These are phyloP conservation scores for Lineus longissimus DNA, from an alignment of 1,140 invertebrate genomes.

Conservation along the genomic window DNA sequence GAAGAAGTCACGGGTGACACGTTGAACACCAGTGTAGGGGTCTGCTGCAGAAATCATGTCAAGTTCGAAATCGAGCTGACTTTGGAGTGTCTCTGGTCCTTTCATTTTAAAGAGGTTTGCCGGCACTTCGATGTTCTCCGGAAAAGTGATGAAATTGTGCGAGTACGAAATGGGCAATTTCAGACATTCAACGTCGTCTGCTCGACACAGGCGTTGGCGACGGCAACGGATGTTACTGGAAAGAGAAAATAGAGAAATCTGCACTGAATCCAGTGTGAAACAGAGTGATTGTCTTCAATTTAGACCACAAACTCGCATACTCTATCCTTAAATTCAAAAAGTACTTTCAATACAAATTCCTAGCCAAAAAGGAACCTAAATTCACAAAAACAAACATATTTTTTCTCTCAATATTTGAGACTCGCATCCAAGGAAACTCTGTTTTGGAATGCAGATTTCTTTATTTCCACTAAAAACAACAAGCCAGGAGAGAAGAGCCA, in stretches of 20 bases:
- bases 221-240: slow-evolving; percentile 72
- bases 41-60: slow-evolving; percentile 56
- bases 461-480: too few species aligned
- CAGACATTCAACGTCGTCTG: slow-evolving; percentile 68
- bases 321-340: too few species aligned
- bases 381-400: background rate
- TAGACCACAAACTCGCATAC: too few species aligned
- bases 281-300: too few species aligned
- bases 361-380: background rate
- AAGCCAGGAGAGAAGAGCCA: too few species aligned
- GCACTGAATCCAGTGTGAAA: slow-evolving; percentile 76
- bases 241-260: slow-evolving; percentile 37
- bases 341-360: too few species aligned
- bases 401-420: too few species aligned
- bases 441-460: too few species aligned
- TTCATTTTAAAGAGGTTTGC: slow-evolving; percentile 81
- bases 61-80: slow-evolving; percentile 70
- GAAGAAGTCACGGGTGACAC: slow-evolving; percentile 33
- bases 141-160: slow-evolving; percentile 87
- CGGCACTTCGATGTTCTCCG: slow-evolving; percentile 75
- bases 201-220: slow-evolving; percentile 63
- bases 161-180: slow-evolving; percentile 76
- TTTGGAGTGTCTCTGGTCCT: slow-evolving; percentile 65
- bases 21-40: slow-evolving; percentile 23
- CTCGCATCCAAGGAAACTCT: too few species aligned